Conservation (phyloP, 2,797 vertebrate genomes). For the Tolypeutes matacus region DNA sequence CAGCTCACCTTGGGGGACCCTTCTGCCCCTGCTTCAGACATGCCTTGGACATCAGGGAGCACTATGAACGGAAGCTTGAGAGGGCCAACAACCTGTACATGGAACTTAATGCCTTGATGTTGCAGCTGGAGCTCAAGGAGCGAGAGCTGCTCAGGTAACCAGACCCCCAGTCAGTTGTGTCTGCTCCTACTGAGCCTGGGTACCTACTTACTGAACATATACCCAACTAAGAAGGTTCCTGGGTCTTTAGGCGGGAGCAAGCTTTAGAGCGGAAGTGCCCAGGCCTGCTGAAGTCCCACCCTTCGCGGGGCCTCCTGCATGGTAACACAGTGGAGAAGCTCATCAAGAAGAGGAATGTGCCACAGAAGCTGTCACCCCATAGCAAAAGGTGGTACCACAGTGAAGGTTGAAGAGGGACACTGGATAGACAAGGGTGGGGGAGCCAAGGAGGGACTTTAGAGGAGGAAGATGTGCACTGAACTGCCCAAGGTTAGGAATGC, state of each 20-base stretch:
- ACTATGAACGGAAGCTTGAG: constrained; percentile 98
- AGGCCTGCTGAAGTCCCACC: constrained; percentile 93
- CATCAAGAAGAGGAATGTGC: constrained; percentile 96
- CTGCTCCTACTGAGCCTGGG: background rate
- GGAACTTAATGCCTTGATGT: constrained; percentile 98
- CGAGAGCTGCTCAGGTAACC: constrained; percentile 96
- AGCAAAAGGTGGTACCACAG: constrained; percentile 92
- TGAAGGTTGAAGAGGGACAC: background rate
- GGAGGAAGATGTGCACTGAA: background rate
- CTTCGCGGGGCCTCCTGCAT: constrained; percentile 91
- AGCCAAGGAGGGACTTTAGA: background rate
- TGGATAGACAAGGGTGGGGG: background rate
- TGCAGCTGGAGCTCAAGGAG: constrained; percentile 98
- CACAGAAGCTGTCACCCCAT: constrained; percentile 94
- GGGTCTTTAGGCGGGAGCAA: constrained; percentile 93
- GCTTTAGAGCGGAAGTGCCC: constrained; percentile 96
- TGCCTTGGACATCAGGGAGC: constrained; percentile 97
- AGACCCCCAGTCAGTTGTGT: background rate
- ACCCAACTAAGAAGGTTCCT: background rate
- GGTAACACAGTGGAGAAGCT: constrained; percentile 97
- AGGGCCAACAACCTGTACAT: constrained; percentile 98
- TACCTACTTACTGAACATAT: background rate
- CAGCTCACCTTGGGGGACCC: background rate
- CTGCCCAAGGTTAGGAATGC: background rate
- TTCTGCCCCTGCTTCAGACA: constrained; percentile 89